phyloP scores from a whole-genome alignment of 2,888 invertebrate genomes.

The Tuberolachnus salignus region DNA sequence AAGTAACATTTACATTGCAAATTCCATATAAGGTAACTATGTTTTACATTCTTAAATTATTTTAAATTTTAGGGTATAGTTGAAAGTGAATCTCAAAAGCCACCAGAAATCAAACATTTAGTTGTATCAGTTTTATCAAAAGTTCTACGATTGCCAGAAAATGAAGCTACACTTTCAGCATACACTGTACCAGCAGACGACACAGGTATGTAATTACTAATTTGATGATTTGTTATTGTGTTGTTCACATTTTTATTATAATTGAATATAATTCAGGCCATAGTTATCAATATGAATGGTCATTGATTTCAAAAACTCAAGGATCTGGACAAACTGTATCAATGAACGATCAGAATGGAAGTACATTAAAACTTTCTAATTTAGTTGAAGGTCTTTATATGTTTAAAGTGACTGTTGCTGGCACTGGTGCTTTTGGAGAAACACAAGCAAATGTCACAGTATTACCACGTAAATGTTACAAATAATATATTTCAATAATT shows the following conservation, averaged over 20 bases:
- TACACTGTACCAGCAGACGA: constrained; percentile 79
- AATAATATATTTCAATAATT: not conserved
- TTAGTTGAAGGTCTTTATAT: constrained; percentile 86
- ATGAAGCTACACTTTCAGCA: constrained; percentile 82
- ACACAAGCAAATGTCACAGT: constrained; percentile 90
- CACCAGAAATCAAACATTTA: constrained; percentile 68
- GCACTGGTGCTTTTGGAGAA: constrained; percentile 77
- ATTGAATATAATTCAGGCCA: constrained; percentile 66
- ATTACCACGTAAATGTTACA: constrained; percentile 68
- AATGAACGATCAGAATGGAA: constrained; percentile 80
- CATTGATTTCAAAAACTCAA: constrained; percentile 63
- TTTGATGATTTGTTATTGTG: constrained; percentile 17
- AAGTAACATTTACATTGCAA: constrained; percentile 21
- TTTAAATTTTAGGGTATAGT: not conserved
- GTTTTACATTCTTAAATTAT: not conserved
- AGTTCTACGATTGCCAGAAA: constrained; percentile 80
- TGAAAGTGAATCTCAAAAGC: constrained; percentile 61
- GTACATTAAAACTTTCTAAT: constrained; percentile 81
- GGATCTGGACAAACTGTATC: constrained; percentile 77
- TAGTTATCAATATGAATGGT: constrained; percentile 85
- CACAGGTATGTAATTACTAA: constrained; percentile 63
- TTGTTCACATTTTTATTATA: constrained; percentile 8
- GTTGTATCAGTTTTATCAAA: constrained; percentile 78
- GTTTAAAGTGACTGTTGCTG: constrained; percentile 84
- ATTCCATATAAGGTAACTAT: not conserved